Evolutionary conservation across 2,113 vertebrate species (phyloP).

Genomic region (Pelodiscus sinensis): DNA sequence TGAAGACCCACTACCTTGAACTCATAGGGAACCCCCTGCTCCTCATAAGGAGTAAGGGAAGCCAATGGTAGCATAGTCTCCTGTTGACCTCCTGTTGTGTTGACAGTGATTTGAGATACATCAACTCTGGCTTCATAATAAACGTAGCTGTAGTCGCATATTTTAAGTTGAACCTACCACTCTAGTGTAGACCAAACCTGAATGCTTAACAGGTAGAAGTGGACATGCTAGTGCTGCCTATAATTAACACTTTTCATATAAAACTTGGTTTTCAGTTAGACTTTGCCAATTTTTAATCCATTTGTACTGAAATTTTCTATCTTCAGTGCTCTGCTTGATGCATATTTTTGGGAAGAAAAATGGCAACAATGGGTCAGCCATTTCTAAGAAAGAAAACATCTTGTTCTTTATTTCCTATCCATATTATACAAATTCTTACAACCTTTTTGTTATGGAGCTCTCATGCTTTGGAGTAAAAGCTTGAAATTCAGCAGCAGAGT

Average conservation of each 20-base stretch:
- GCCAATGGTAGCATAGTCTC: too few species aligned
- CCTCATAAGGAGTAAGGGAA: too few species aligned
- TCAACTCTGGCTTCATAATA: too few species aligned
- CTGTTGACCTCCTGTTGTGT: too few species aligned
- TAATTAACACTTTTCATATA: neutral
- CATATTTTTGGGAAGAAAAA: neutral
- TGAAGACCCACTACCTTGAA: too few species aligned
- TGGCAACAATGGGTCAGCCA: neutral
- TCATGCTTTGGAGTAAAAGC: constrained; percentile 12
- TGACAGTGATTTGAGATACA: too few species aligned
- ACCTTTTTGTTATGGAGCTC: neutral
- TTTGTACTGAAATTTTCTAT: neutral
- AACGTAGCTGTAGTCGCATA: too few species aligned
- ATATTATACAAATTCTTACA: neutral
- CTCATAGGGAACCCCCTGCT: too few species aligned
- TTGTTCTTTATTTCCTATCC: too few species aligned
- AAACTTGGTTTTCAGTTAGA: neutral
- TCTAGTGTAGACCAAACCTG: too few species aligned
- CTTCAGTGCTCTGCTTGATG: neutral
- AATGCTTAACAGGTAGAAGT: too few species aligned
- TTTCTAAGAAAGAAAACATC: constrained; percentile 2
- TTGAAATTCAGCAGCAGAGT: neutral
- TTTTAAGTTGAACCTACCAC: too few species aligned
- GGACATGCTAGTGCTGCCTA: neutral
- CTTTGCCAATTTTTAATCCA: neutral